Base-by-base conservation (phyloP, 2,888 invertebrate genomes). In the Dolichomitus sp. region DNA sequence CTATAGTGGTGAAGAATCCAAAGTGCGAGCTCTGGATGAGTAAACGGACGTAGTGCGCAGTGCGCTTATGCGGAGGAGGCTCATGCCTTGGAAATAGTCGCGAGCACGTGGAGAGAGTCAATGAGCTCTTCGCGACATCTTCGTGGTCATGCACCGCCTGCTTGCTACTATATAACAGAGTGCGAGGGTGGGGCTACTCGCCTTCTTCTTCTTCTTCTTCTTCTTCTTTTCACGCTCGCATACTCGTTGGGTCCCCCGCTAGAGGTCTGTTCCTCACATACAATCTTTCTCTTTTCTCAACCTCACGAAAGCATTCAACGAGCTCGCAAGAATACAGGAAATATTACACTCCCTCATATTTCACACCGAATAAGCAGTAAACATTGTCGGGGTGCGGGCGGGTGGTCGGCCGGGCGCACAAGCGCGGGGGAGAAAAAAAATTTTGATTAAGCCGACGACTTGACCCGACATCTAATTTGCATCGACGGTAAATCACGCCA, bases 401-500 rank as follows among this genome's bases (percentile, higher is more conserved):
- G 63, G 68, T 61, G 72, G 73, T 70, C 50, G 37, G 33, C 7
- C 42, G 37, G 61, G 66, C 40, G 69, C 45, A 48, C 63, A 50
- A 69, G 54, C 48, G 52, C 54, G 68, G 57, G 59, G 70, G 74
- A 74, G 73, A 76, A 84, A 86, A 84, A 84, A 86, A 84, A 76
- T 84, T 86, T 86, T 86, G 86, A 86, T 86, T 86, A 86, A 86
- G 85, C 85, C 85, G 86, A 86, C 86, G 86, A 86, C 85, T 86
- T 86, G 86, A 86, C 86, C 86, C 86, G 86, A 86, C 86, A 86
- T 85, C 86, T 86, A 86, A 86, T 86, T 86, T 86, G 86, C 86
- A 86, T 86, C 86, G 86, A 86, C 86, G 85, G 86, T 86, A 86
- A 86, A 86, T 86, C 86, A 86, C 85, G 82, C 82, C 85, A 50